phyloP scores from a whole-genome alignment of 2,888 invertebrate genomes.

The Achlya flavicornis region DNA sequence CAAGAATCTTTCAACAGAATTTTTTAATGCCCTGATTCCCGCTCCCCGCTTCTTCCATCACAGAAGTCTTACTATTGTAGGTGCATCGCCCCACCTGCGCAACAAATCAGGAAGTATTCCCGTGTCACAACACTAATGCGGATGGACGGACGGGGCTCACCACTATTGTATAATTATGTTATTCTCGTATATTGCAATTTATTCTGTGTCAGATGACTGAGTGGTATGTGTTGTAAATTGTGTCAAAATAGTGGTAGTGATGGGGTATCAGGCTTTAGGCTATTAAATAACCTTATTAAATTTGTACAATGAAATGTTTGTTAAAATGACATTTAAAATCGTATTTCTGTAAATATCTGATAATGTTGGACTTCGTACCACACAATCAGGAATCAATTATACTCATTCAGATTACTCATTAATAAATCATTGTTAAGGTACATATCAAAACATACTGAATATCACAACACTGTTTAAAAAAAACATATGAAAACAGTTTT shows the following conservation, averaged over 20 bases:
- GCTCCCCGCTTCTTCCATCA: conserved; percentile 44
- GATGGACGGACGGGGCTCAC: conserved; percentile 44
- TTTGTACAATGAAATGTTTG: too few species aligned
- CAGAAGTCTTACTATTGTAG: conserved; percentile 20
- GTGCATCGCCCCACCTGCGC: conserved; percentile 67
- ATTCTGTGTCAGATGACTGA: conserved; percentile 12
- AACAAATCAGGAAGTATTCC: conserved; percentile 69
- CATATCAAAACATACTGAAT: background rate
- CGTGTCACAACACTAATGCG: conserved; percentile 60
- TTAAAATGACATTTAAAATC: too few species aligned
- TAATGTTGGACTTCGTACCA: background rate
- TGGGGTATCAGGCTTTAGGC: background rate
- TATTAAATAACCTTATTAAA: too few species aligned
- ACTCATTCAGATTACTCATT: background rate
- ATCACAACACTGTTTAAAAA: background rate
- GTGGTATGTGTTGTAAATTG: background rate
- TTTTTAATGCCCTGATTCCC: background rate
- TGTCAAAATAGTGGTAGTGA: background rate
- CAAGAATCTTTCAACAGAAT: too few species aligned
- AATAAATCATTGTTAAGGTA: background rate
- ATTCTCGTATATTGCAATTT: conserved; percentile 27
- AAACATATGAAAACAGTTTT: background rate
- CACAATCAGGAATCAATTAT: background rate
- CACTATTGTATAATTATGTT: conserved; percentile 32
- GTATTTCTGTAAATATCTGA: background rate